Percentiles rank a stretch among this genome's conserved stretches.
Evolutionary conservation across 2,888 invertebrate genomes (phyloP).

Genomic region (Coecobrya sp.): DNA sequence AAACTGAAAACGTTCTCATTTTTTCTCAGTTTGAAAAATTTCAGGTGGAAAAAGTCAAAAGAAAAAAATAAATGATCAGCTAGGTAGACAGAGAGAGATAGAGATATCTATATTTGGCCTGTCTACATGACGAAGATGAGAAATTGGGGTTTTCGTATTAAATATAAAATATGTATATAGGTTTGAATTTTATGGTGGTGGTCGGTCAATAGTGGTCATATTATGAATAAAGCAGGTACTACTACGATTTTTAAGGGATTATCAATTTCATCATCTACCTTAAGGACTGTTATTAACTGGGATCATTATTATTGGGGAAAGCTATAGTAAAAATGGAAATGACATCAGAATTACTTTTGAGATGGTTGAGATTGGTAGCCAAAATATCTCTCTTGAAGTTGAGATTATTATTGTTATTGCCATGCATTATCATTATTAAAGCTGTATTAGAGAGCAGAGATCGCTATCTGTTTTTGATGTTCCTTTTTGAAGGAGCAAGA

Average conservation of each 20-base stretch:
- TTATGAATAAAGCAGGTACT: background rate
- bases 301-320: background rate
- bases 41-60: background rate
- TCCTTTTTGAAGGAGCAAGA: conserved; percentile 8
- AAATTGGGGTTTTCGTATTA: too few relatives aligned
- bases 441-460: too few relatives aligned
- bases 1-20: conserved; percentile 61
- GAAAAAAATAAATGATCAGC: background rate
- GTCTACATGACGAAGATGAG: background rate
- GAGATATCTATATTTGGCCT: background rate
- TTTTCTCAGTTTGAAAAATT: background rate
- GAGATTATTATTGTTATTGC: background rate
- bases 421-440: background rate
- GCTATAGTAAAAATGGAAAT: conserved; percentile 38
- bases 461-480: background rate
- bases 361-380: background rate
- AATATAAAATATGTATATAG: too few relatives aligned
- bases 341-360: background rate
- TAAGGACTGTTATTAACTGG: background rate
- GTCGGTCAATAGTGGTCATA: too few relatives aligned
- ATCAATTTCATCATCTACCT: background rate
- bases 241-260: background rate
- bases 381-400: background rate
- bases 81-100: background rate
- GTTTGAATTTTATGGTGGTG: too few relatives aligned